Evolutionary conservation across 2,113 vertebrate species (phyloP), one percentile per base, ranked within the genome.

Genomic region (Recurvirostra avosetta): DNA sequence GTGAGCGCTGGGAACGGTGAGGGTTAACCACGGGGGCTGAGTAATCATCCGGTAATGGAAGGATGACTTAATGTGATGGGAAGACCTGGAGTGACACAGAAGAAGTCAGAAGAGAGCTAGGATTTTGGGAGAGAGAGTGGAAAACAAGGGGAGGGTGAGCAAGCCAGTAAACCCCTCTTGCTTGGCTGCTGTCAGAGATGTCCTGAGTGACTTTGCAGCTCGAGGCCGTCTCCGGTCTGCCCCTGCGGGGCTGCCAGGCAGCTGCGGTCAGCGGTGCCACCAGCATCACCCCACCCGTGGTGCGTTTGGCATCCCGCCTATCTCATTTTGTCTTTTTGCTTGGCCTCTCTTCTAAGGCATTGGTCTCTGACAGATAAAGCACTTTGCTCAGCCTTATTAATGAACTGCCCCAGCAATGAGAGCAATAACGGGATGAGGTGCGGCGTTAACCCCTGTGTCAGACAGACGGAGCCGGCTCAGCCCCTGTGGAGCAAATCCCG

Each of bases 221-320:
- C 3, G 3, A 49, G 66, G 66, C 52, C 0, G 1, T 45, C 38
- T 22, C 70, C 2, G 1, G 30, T 23, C 36, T 40, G 41, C 12
- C 71, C 49, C 4, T 5, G 15, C 2, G 1, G 83, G 45, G 32
- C 40, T 78, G 45, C 32, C 20, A 17, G 16, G 36, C 1, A 3
- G 29, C 75, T 63, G 43, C 5, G 2, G 34, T n/a, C 38, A 5
- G 52, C 1, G 5, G 10, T 67, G 66, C 38, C 30, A 17, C 3
- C 3, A 45, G 41, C 67, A 14, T 27, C 63, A 25, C 3, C 67
- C 9, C 2, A 9, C 53, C 30, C 2, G 0, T 3, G 25, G 34
- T 18, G 58, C 18, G 0, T 47, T 32, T 5, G 1, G 52, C 91
- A 34, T 20, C 52, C 47, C 6, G 26, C 58, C 10, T 15, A 10